Percentiles rank a stretch among this genome's conserved stretches.
phyloP scores from a whole-genome alignment of 2,888 invertebrate genomes.

The Platypus cylindrus region DNA sequence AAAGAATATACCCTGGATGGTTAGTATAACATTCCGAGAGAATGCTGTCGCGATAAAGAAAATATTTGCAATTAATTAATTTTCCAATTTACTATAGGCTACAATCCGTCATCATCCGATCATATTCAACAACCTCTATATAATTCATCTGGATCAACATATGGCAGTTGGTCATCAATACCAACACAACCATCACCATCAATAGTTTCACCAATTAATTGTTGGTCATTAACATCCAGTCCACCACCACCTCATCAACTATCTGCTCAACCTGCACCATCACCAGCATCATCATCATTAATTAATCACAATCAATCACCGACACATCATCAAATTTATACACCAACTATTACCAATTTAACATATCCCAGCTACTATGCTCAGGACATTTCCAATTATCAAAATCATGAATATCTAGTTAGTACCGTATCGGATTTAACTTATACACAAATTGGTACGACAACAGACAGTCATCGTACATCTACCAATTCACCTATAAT shows the following conservation, averaged over 20 bases:
- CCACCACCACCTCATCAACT: constrained; percentile 33
- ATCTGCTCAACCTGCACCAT: constrained; percentile 29
- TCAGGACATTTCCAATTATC: constrained; percentile 31
- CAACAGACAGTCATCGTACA: constrained; percentile 6
- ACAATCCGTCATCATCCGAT: constrained; percentile 35
- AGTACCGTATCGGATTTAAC: constrained; percentile 25
- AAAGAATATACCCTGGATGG: too few species aligned
- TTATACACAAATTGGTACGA: constrained; percentile 22
- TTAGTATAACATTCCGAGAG: constrained; percentile 17
- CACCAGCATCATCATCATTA: too few species aligned
- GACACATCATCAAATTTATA: constrained; percentile 30
- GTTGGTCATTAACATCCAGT: constrained; percentile 35
- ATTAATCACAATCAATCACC: constrained; percentile 36
- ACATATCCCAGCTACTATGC: constrained; percentile 32
- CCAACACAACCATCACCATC: constrained; percentile 31
- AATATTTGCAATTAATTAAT: constrained; percentile 2
- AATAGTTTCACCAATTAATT: constrained; percentile 32
- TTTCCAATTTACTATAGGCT: constrained; percentile 29
- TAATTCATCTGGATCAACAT: constrained; percentile 27
- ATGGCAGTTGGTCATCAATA: constrained; percentile 32
- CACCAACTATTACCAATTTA: constrained; percentile 30
- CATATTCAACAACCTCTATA: constrained; percentile 31
- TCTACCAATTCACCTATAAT: constrained; percentile 7
- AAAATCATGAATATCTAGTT: constrained; percentile 30
- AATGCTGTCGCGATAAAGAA: constrained; percentile 1